These are phyloP conservation scores for Heliornis fulica DNA, from an alignment of 2,113 vertebrate species.

Conservation along the genomic window DNA sequence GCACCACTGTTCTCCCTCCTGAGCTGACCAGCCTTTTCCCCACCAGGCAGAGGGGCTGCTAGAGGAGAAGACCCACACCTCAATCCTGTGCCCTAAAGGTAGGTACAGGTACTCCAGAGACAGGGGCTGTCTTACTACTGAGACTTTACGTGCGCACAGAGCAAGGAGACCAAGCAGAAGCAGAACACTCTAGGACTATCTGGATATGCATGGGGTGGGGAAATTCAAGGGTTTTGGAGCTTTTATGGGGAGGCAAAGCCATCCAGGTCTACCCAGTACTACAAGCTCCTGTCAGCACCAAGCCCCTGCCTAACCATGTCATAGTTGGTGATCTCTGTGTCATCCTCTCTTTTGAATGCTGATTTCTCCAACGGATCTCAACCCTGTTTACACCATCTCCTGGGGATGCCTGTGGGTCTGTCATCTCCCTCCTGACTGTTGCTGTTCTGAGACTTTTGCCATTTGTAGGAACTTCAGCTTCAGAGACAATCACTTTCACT, in stretches of 20 bases:
- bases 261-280: neutral
- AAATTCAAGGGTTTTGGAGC: neutral
- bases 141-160: neutral
- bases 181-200: neutral
- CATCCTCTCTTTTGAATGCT: neutral
- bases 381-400: neutral
- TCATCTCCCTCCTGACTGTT: neutral
- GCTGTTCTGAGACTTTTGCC: neutral
- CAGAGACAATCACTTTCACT: conserved; percentile 63
- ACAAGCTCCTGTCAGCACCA: neutral
- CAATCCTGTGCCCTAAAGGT: conserved; percentile 60
- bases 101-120: neutral
- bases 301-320: neutral
- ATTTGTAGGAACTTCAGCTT: conserved; percentile 29
- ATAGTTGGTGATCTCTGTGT: neutral
- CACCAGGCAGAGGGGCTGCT: conserved; percentile 54
- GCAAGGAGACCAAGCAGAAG: neutral
- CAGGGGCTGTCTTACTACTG: neutral
- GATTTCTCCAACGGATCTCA: neutral
- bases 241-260: neutral
- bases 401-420: neutral
- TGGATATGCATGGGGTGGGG: neutral
- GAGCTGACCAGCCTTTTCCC: neutral
- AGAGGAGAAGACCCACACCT: conserved; percentile 53
- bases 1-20: neutral